Conservation (phyloP, 2,888 invertebrate genomes). For the Andricus quercusramuli region DNA sequence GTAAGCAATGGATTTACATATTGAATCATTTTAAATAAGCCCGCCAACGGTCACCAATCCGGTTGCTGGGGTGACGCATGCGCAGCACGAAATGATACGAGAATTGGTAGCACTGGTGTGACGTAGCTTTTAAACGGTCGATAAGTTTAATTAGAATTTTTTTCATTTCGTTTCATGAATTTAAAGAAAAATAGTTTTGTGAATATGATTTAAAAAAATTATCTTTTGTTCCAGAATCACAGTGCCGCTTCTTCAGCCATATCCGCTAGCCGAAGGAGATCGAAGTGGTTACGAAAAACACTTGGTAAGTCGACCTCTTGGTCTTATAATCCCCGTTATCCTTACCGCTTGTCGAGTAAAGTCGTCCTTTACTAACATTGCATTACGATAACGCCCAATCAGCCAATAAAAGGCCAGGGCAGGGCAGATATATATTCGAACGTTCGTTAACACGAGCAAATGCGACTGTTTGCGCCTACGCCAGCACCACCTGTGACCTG, state of each 20-base stretch:
- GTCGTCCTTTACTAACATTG: slow-evolving; percentile 26
- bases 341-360: slow-evolving; percentile 32
- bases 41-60: too few species aligned
- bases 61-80: too few species aligned
- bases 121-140: too few species aligned
- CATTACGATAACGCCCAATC: slow-evolving; percentile 18
- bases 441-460: slow-evolving; percentile 40
- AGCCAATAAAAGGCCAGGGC: slow-evolving; percentile 14
- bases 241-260: not conserved
- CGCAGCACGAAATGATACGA: too few species aligned
- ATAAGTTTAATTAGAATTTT: too few species aligned
- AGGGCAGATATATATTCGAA: slow-evolving; percentile 31
- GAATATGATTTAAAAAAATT: not conserved
- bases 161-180: too few species aligned
- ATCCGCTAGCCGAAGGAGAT: slow-evolving; percentile 26
- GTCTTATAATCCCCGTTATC: slow-evolving; percentile 36
- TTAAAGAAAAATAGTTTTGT: too few species aligned
- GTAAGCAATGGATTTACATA: too few species aligned
- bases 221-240: slow-evolving; percentile 6
- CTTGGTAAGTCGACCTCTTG: slow-evolving; percentile 30
- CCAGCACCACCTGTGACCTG: slow-evolving; percentile 57
- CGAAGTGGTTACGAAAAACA: slow-evolving; percentile 14
- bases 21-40: too few species aligned
- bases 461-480: slow-evolving; percentile 57
- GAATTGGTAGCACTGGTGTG: too few species aligned